A percentile compares a stretch with the other conserved stretches of the same genome.
These are phyloP conservation scores for Xestia xanthographa DNA, from an alignment of 2,888 invertebrate species.

Conservation along the genomic window DNA sequence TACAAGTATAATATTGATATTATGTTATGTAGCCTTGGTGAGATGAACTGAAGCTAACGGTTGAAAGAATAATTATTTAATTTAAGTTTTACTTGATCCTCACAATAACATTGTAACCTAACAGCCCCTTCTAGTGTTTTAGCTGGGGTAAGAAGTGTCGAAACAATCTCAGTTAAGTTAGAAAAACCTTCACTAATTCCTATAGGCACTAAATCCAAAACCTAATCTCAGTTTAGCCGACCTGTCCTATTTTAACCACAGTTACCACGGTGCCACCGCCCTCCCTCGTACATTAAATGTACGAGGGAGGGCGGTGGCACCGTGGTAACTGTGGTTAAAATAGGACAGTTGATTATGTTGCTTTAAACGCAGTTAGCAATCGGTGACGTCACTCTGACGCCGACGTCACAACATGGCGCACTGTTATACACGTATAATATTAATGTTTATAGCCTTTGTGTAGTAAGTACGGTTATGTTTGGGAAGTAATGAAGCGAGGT, in stretches of 20 bases:
- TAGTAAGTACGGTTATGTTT: conserved; percentile 7
- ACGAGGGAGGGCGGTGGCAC: too few species aligned
- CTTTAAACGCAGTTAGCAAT: conserved; percentile 53
- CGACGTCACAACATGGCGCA: conserved; percentile 45
- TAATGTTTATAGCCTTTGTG: conserved; percentile 2
- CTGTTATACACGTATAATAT: conserved; percentile 37
- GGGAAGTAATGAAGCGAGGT: background rate
- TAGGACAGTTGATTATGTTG: conserved; percentile 50
- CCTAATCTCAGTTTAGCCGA: background rate
- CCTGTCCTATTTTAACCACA: background rate
- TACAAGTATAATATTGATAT: conserved; percentile 37
- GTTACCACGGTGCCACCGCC: conserved; percentile 11
- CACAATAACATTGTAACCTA: too few species aligned
- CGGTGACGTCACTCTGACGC: conserved; percentile 54
- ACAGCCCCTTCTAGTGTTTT: too few species aligned
- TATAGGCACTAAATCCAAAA: background rate
- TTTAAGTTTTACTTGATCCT: too few species aligned
- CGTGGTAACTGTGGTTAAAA: too few species aligned
- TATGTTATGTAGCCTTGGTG: background rate
- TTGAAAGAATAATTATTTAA: too few species aligned
- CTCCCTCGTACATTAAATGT: conserved; percentile 25
- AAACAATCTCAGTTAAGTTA: background rate
- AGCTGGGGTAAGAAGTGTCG: background rate
- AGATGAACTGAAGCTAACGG: too few species aligned
- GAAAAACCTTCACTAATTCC: background rate